Evolutionary conservation across 2,113 vertebrate genomes (phyloP).

Genomic region (Xiphophorus couchianus): DNA sequence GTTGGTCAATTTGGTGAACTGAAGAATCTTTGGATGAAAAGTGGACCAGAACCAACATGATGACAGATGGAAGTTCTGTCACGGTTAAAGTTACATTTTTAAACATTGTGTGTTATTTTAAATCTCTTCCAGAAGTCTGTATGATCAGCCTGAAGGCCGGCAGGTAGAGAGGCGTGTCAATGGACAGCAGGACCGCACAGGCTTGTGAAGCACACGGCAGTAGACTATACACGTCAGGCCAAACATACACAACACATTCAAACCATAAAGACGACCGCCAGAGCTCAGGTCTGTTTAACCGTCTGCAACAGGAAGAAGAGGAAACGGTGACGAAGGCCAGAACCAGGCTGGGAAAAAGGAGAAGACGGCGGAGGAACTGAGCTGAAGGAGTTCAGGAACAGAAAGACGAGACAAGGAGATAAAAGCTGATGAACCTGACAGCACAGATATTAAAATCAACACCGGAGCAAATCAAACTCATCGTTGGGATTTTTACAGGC

Average conservation of each 20-base stretch:
- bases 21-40: neutral
- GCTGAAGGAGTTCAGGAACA: slow-evolving; percentile 12
- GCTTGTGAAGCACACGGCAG: neutral
- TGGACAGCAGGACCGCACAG: slow-evolving; percentile 17
- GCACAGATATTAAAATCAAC: slow-evolving; percentile 17
- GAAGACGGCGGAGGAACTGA: neutral
- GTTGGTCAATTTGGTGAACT: neutral
- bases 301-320: slow-evolving; percentile 11
- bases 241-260: slow-evolving; percentile 45
- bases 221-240: slow-evolving; percentile 65
- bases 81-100: neutral
- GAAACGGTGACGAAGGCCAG: slow-evolving; percentile 47
- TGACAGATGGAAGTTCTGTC: too few relatives aligned
- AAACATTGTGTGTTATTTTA: neutral
- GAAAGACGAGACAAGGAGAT: slow-evolving; percentile 1
- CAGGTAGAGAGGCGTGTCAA: slow-evolving; percentile 30
- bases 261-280: slow-evolving; percentile 36
- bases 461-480: slow-evolving; percentile 12
- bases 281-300: slow-evolving; percentile 4
- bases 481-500: neutral
- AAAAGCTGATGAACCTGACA: slow-evolving; percentile 3
- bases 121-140: neutral
- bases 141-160: neutral
- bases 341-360: neutral
- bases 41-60: neutral